Percentiles rank a stretch among this genome's conserved stretches.
Evolutionary conservation across 2,113 vertebrate genomes (phyloP).

Genomic region (Larimichthys crocea): DNA sequence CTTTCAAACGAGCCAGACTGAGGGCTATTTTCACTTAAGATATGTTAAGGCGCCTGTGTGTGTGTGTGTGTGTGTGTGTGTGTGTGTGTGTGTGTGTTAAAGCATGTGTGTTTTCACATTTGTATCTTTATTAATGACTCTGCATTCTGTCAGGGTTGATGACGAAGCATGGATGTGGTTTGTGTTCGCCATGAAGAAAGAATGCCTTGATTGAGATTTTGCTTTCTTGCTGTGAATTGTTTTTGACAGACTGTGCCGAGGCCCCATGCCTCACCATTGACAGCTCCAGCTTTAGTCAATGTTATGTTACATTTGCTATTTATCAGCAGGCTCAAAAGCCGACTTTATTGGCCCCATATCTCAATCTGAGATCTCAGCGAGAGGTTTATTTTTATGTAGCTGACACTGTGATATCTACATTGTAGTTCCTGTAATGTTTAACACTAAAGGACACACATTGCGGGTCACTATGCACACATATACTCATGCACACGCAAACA

Average conservation of each 20-base stretch:
- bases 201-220: slow-evolving; percentile 65
- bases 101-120: slow-evolving; percentile 8
- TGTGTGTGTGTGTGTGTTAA: background rate
- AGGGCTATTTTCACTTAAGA: slow-evolving; percentile 45
- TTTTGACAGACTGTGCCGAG: slow-evolving; percentile 61
- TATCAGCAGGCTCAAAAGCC: slow-evolving; percentile 41
- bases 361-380: slow-evolving; percentile 24
- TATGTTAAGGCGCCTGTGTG: slow-evolving; percentile 18
- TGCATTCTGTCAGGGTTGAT: slow-evolving; percentile 42
- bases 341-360: slow-evolving; percentile 42
- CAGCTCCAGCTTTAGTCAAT: slow-evolving; percentile 59
- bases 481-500: background rate
- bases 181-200: slow-evolving; percentile 39
- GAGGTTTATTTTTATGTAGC: slow-evolving; percentile 6
- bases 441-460: slow-evolving; percentile 13
- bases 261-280: slow-evolving; percentile 50
- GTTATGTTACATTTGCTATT: slow-evolving; percentile 62
- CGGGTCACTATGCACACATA: slow-evolving; percentile 21
- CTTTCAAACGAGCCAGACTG: slow-evolving; percentile 57
- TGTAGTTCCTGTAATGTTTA: slow-evolving; percentile 26
- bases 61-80: background rate
- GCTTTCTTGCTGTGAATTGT: slow-evolving; percentile 66
- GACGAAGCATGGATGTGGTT: slow-evolving; percentile 27
- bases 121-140: slow-evolving; percentile 49
- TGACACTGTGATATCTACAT: slow-evolving; percentile 15